Evolutionary conservation across 2,113 vertebrate species (phyloP).

Genomic region (Oenanthe oenanthe): DNA sequence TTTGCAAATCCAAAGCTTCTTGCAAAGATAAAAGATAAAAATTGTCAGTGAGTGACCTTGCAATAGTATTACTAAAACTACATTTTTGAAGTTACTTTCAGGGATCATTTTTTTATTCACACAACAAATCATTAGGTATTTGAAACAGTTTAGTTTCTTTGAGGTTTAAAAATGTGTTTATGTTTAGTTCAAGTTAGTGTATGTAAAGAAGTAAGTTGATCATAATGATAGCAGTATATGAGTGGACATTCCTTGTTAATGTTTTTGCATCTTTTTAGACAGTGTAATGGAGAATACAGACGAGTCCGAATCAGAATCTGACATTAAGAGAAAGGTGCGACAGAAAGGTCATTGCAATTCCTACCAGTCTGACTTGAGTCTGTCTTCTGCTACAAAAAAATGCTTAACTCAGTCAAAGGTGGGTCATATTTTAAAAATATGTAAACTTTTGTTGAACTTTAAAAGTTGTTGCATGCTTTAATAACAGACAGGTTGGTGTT

Average conservation of each 20-base stretch:
- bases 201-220: neutral
- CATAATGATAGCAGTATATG: neutral
- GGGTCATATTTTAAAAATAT: conserved; percentile 11
- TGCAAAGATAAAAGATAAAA: neutral
- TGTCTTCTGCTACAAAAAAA: conserved; percentile 74
- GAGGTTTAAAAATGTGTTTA: neutral
- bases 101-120: neutral
- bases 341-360: conserved; percentile 73
- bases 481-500: neutral
- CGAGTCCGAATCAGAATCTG: conserved; percentile 73
- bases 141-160: neutral
- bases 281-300: conserved; percentile 72
- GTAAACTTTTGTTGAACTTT: neutral
- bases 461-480: neutral
- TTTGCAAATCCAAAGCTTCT: neutral
- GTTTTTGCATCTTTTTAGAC: conserved; percentile 59
- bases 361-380: conserved; percentile 47
- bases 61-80: neutral
- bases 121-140: neutral
- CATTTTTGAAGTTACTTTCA: neutral
- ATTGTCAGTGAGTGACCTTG: neutral
- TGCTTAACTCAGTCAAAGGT: conserved; percentile 77
- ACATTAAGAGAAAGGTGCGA: conserved; percentile 78
- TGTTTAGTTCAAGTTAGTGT: neutral
- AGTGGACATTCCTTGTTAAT: neutral